Conservation (phyloP, 2,113 vertebrate genomes). For the Stegastes partitus region DNA sequence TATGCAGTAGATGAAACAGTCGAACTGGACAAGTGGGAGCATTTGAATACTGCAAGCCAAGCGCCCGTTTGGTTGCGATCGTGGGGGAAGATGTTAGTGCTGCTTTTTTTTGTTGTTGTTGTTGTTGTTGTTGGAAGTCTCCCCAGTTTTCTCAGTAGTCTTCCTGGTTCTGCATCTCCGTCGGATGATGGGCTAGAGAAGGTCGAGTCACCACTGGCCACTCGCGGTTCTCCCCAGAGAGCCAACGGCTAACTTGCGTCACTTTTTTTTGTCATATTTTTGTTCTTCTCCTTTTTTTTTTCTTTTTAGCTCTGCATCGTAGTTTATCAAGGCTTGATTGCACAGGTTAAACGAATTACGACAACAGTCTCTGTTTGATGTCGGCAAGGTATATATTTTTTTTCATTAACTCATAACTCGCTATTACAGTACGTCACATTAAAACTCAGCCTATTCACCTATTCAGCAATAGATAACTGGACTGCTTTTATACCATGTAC, state of each 20-base stretch:
- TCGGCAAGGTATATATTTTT: constrained; percentile 66
- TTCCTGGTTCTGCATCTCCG: constrained; percentile 67
- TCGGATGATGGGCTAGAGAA: constrained; percentile 55
- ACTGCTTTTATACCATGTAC: constrained; percentile 57
- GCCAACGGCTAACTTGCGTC: constrained; percentile 52
- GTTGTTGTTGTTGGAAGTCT: constrained; percentile 33
- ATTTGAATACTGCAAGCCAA: constrained; percentile 62
- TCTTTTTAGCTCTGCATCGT: constrained; percentile 64
- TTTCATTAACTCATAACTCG: constrained; percentile 47
- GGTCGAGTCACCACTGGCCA: constrained; percentile 48
- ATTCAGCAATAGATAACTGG: constrained; percentile 63
- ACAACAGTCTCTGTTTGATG: constrained; percentile 85
- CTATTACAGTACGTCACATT: constrained; percentile 55
- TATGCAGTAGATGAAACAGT: constrained; percentile 72
- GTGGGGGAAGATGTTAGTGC: constrained; percentile 42
- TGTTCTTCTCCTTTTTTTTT: constrained; percentile 33
- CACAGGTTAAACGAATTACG: constrained; percentile 76
- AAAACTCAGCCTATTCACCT: constrained; percentile 60
- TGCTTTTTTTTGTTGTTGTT: constrained; percentile 68
- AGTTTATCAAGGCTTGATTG: constrained; percentile 80
- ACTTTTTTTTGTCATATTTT: constrained; percentile 57
- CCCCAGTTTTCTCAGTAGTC: constrained; percentile 62
- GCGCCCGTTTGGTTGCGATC: constrained; percentile 41
- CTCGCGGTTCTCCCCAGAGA: constrained; percentile 50
- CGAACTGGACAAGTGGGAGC: constrained; percentile 65